phyloP scores from a whole-genome alignment of 2,797 vertebrate genomes.

The Macrochelys suwanniensis region DNA sequence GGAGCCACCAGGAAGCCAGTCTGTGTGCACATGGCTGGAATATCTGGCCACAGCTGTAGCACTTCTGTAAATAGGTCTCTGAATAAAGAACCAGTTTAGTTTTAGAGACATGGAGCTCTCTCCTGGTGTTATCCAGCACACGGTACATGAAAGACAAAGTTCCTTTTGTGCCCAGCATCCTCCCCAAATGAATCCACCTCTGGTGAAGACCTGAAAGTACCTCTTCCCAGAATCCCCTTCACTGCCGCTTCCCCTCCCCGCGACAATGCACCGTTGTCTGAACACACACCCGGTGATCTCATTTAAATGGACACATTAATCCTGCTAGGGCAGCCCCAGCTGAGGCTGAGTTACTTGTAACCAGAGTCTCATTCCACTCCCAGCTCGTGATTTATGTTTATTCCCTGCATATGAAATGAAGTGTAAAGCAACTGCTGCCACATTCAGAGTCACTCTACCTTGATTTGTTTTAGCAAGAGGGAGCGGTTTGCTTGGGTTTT shows the following conservation, averaged over 20 bases:
- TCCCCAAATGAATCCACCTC: not conserved
- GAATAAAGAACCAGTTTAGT: not conserved
- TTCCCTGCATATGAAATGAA: not conserved
- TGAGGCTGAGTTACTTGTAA: not conserved
- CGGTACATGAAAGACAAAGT: not conserved
- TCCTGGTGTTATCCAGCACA: not conserved
- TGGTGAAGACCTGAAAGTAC: fast-evolving
- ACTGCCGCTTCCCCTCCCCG: fast-evolving
- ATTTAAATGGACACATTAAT: not conserved
- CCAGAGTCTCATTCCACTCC: not conserved
- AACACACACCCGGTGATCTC: fast-evolving
- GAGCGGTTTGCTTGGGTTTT: not conserved
- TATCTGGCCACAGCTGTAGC: not conserved
- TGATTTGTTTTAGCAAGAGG: not conserved
- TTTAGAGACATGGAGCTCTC: not conserved
- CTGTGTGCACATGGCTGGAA: not conserved
- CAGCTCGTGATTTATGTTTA: not conserved
- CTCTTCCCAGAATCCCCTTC: not conserved
- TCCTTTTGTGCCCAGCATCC: fast-evolving
- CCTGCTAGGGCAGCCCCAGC: not conserved
- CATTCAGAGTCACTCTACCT: conserved; percentile 6
- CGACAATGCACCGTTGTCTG: fast-evolving
- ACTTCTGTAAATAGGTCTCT: too few relatives aligned
- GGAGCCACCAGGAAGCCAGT: not conserved
- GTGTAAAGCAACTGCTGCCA: not conserved